These are phyloP conservation scores for Aptenodytes patagonicus DNA, from an alignment of 2,113 vertebrate genomes.

Conservation along the genomic window DNA sequence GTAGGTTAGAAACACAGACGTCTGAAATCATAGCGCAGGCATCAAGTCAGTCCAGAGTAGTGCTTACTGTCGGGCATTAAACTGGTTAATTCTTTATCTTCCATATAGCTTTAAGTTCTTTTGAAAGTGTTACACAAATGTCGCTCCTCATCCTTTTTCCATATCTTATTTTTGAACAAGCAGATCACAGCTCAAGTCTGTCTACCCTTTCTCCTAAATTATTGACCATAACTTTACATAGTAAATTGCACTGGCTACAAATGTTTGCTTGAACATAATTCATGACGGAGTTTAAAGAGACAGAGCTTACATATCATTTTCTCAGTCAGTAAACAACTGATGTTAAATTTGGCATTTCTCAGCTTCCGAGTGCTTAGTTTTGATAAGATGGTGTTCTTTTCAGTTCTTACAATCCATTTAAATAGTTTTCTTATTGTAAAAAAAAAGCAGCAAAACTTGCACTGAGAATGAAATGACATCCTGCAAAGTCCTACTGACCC, in stretches of 20 bases:
- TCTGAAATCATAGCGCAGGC: not conserved
- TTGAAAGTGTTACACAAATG: not conserved
- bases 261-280: conserved; percentile 58
- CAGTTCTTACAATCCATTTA: not conserved
- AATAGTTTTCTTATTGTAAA: not conserved
- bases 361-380: not conserved
- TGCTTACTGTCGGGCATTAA: not conserved
- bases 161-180: conserved; percentile 1
- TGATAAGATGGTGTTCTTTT: conserved; percentile 23
- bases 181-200: conserved; percentile 32
- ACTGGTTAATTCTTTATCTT: not conserved
- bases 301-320: conserved; percentile 32
- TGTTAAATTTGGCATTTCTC: conserved; percentile 54
- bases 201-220: conserved; percentile 53
- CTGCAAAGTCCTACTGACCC: not conserved
- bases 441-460: not conserved
- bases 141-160: not conserved
- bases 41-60: not conserved
- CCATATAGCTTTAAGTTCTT: not conserved
- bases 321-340: conserved; percentile 51
- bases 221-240: conserved; percentile 55
- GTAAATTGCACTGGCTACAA: conserved; percentile 49
- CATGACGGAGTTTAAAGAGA: conserved; percentile 49
- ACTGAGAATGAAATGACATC: not conserved
- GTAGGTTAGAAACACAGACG: accelerated